phyloP scores from a whole-genome alignment of 1,140 invertebrate species.

The Eriocheir sinensis region DNA sequence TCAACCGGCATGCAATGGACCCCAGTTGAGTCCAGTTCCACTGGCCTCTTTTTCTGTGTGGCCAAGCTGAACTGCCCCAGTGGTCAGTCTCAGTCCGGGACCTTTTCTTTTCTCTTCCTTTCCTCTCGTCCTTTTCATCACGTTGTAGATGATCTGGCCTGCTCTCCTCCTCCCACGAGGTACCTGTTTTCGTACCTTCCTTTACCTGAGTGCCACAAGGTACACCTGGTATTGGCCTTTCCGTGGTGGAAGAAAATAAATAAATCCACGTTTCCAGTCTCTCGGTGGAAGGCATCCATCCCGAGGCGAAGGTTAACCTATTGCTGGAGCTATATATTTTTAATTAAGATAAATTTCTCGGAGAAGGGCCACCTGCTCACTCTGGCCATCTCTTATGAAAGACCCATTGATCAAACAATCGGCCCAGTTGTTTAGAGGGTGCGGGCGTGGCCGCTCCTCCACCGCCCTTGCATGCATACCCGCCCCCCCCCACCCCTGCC shows the following conservation, averaged over 20 bases:
- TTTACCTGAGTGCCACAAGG: background rate
- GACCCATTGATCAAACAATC: conserved; percentile 74
- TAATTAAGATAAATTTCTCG: conserved; percentile 65
- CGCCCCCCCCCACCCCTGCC: too few species aligned
- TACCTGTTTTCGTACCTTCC: background rate
- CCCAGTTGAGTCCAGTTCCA: conserved; percentile 59
- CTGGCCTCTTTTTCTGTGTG: conserved; percentile 30
- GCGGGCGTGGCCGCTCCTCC: conserved; percentile 67
- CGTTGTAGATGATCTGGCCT: conserved; percentile 48
- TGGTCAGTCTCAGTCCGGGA: background rate
- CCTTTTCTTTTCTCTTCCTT: background rate
- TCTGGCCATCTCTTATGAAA: conserved; percentile 66
- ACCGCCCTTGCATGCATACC: conserved; percentile 54
- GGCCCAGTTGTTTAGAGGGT: conserved; percentile 76
- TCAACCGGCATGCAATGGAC: conserved; percentile 73
- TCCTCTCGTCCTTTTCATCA: conserved; percentile 42
- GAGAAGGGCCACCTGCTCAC: conserved; percentile 37
- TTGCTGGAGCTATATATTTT: background rate
- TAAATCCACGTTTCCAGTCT: too few species aligned
- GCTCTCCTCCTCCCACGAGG: background rate
- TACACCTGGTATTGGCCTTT: background rate
- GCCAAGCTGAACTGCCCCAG: background rate
- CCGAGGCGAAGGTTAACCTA: background rate
- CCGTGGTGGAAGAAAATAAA: background rate
- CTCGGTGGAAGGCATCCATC: background rate